Base-by-base conservation (phyloP, 53 echinoderm and acorn worm genomes). In the Patiria pectinifera region DNA sequence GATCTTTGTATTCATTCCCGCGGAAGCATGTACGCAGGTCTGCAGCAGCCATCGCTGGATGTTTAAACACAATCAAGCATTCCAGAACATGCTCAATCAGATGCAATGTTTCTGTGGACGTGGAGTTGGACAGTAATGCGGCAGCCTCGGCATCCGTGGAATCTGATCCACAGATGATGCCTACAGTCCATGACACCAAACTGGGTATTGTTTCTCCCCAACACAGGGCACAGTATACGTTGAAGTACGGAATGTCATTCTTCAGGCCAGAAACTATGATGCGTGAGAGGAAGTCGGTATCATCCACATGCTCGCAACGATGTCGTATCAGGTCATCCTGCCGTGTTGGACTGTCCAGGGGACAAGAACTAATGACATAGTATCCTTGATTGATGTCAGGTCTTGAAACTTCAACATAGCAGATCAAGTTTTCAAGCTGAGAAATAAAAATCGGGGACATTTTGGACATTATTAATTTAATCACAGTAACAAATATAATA, bases 201-300 rank as follows among this genome's bases (percentile, higher is more conserved):
- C 78, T 62, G 4, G 45, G 15, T 6, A 61, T 16, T 11, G 74
- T 48, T 63, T 85, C 85, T 14, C 86, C 86, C 47, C 78, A 74
- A 14, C 92, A 92, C 46, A 78, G 45, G 66, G 92, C 92, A 47
- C 92, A 92, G 48, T 85, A 78, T 6, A 92, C 92, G 48, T 92
- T 92, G 45, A 18, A 48, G 77, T 92, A 92, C 4, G 85, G 92
- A 15, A 85, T 9, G 76, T 46, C 46, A 11, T 75, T 46, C 48
- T 69, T 80, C 48, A 22, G 4, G 14, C 90, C 90, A 10, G 48
- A 69, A 63, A 90, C 90, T 5, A 62, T 69, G 61, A 90, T 81
- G 18, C 43, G 62, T 2, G 90, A 44, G 18, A 90, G 22, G 69
- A 90, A 81, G 25, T 90, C 82, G 48, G 48, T 59, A 2, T 80